These are phyloP conservation scores for Setophaga coronata DNA, from an alignment of 2,113 vertebrate species.

Conservation along the genomic window DNA sequence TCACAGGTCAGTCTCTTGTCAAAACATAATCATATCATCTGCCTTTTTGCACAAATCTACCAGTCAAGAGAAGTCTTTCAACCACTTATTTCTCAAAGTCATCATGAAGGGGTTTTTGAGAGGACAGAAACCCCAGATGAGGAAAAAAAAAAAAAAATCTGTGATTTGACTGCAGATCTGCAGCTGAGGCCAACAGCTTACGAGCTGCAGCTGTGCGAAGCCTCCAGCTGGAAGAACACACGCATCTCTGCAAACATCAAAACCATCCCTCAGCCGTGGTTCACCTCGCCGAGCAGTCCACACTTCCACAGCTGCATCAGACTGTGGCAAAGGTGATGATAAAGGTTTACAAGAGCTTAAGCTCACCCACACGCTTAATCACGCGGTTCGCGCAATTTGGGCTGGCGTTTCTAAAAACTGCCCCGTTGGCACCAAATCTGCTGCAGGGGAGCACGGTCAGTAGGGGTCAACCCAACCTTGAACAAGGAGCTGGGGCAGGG, in stretches of 20 bases:
- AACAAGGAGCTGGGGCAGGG: background rate
- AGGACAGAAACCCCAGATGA: background rate
- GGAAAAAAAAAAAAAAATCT: background rate
- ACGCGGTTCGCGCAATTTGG: accelerated
- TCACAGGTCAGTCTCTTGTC: background rate
- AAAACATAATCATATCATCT: background rate
- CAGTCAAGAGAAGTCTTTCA: background rate
- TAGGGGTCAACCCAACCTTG: background rate
- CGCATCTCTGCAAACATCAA: background rate
- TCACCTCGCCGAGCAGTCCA: background rate
- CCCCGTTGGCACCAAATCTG: background rate
- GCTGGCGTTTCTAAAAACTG: background rate
- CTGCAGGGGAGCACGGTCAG: background rate
- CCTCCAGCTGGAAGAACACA: background rate
- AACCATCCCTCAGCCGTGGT: background rate
- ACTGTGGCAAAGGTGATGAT: background rate
- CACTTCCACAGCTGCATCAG: background rate
- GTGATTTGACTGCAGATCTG: background rate
- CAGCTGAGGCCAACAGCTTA: background rate
- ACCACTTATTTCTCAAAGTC: background rate
- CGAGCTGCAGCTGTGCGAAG: background rate
- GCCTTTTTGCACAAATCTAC: background rate
- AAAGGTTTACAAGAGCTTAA: background rate
- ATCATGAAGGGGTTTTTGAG: background rate
- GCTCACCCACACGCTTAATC: background rate